Percentiles rank a stretch among this genome's conserved stretches.
phyloP scores from a whole-genome alignment of 2,797 vertebrate genomes.

The Malacoctenus gilli region DNA sequence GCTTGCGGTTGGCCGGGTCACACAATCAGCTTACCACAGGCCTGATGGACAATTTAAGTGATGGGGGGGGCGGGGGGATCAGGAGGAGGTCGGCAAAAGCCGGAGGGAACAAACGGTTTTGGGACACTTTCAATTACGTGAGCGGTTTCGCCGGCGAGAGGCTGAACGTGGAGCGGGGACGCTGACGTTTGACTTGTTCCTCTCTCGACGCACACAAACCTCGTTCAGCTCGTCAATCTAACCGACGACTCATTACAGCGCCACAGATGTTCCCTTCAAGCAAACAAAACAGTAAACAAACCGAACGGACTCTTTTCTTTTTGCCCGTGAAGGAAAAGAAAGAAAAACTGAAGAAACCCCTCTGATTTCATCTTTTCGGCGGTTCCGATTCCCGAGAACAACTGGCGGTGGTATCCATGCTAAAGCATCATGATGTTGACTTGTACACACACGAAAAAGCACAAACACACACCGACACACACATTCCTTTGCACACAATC shows the following conservation, averaged over 20 bases:
- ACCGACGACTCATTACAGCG: constrained; percentile 6
- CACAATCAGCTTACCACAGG: constrained; percentile 30
- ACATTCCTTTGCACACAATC: constrained; percentile 37
- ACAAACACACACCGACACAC: too few relatives aligned
- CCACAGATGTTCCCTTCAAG: constrained; percentile 18
- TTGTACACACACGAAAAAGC: too few relatives aligned
- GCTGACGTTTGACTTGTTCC: constrained; percentile 12
- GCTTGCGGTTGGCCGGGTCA: constrained; percentile 4
- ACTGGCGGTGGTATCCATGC: constrained; percentile 8
- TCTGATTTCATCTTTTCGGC: too few relatives aligned
- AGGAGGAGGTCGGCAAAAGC: neutral
- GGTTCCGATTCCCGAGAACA: too few relatives aligned
- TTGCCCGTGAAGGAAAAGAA: too few relatives aligned
- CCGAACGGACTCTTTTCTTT: too few relatives aligned
- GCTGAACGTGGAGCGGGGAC: constrained; percentile 30
- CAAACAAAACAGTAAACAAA: neutral
- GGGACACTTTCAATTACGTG: constrained; percentile 46
- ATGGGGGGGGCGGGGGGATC: constrained; percentile 13
- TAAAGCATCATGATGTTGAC: constrained; percentile 13
- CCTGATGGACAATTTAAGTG: constrained; percentile 17
- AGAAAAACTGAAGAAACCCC: too few relatives aligned
- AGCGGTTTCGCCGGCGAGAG: constrained; percentile 43
- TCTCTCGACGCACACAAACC: constrained; percentile 4
- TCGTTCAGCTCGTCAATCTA: constrained; percentile 10
- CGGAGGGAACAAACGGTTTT: constrained; percentile 30